Conservation (phyloP, 2,888 invertebrate genomes). For the Zhuqinia jingwanae region DNA sequence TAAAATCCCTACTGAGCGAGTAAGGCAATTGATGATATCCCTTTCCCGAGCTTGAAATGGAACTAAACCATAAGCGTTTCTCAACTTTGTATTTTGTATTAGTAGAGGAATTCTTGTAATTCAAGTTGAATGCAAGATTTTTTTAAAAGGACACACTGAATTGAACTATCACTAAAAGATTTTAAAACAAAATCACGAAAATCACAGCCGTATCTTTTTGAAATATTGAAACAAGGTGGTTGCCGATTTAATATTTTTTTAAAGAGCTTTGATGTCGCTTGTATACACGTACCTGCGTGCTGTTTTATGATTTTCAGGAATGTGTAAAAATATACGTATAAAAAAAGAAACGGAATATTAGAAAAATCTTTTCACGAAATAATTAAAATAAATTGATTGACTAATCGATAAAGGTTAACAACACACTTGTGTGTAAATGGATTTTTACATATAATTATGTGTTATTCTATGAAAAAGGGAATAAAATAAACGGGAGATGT, state of each 20-base stretch:
- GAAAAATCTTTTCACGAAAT: neutral
- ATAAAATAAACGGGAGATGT: slow-evolving; percentile 43
- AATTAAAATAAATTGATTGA: slow-evolving; percentile 19
- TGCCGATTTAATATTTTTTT: neutral
- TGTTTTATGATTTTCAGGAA: slow-evolving; percentile 6
- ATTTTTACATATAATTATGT: neutral
- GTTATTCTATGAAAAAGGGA: slow-evolving; percentile 10
- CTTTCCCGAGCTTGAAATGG: neutral
- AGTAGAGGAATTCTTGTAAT: neutral
- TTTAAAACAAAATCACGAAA: neutral
- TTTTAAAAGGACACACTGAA: no score
- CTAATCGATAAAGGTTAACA: slow-evolving; percentile 19
- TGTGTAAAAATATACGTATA: slow-evolving; percentile 12
- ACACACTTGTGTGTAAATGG: neutral
- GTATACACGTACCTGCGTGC: slow-evolving; percentile 31
- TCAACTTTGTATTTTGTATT: neutral
- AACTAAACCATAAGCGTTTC: neutral
- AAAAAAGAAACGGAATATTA: neutral
- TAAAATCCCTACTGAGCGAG: neutral
- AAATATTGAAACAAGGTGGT: slow-evolving; percentile 9
- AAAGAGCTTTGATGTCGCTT: no score
- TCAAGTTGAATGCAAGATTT: no score
- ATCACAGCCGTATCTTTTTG: neutral
- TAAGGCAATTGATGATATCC: no score
- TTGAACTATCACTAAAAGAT: neutral